A percentile compares a stretch with the other conserved stretches of the same genome.
These are phyloP conservation scores for Blastomussa wellsi DNA, from an alignment of 92 coral and sea anemone genomes.

Conservation along the genomic window DNA sequence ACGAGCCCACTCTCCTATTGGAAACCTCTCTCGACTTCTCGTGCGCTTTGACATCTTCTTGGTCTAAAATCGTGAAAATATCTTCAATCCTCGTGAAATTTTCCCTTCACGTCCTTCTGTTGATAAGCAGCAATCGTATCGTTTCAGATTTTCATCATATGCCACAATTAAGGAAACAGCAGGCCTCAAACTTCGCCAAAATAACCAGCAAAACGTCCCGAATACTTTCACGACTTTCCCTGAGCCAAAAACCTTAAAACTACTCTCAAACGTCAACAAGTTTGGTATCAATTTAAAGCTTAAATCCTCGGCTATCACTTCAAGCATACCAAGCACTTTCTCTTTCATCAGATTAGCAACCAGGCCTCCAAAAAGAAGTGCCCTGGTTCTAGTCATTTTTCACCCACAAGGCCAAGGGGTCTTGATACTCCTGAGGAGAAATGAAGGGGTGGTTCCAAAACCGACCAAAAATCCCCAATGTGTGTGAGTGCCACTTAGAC, in stretches of 20 bases:
- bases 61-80: constrained; percentile 38
- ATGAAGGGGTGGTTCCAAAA: constrained; percentile 34
- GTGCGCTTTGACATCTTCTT: constrained; percentile 36
- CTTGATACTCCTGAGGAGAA: constrained; percentile 15
- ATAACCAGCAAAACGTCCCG: not conserved
- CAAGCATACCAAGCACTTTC: constrained; percentile 5
- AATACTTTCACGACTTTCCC: not conserved
- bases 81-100: constrained; percentile 25
- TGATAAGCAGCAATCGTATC: constrained; percentile 28
- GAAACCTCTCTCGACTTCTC: constrained; percentile 51
- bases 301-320: constrained; percentile 15
- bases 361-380: constrained; percentile 37
- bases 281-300: constrained; percentile 51
- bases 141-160: constrained; percentile 31
- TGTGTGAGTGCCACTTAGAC: not conserved
- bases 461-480: constrained; percentile 48
- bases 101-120: constrained; percentile 26
- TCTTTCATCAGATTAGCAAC: constrained; percentile 38
- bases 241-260: constrained; percentile 2
- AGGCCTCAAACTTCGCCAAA: constrained; percentile 12
- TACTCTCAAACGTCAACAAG: constrained; percentile 5
- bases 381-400: constrained; percentile 9
- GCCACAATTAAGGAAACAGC: constrained; percentile 2
- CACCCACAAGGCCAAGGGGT: constrained; percentile 30
- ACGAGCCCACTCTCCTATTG: constrained; percentile 57